A percentile compares a stretch with the other conserved stretches of the same genome.
These are phyloP conservation scores for Eilema caniola DNA, from an alignment of 2,888 invertebrate genomes.

Conservation along the genomic window DNA sequence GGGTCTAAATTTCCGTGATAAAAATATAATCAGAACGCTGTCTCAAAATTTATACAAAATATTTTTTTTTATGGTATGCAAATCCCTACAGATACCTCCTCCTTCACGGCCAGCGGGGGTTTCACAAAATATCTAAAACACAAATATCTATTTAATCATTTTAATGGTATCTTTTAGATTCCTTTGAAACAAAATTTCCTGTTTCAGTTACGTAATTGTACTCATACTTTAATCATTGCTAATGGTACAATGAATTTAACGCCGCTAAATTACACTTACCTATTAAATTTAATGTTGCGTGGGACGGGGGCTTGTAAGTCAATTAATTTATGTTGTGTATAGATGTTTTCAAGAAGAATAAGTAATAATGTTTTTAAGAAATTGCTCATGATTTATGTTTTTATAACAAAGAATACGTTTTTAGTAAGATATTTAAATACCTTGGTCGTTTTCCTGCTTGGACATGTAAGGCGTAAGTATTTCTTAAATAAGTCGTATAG, in stretches of 20 bases:
- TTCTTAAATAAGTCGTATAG: no score
- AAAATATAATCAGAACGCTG: no score
- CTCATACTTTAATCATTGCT: conserved; percentile 11
- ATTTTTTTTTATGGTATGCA: no score
- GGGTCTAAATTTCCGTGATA: no score
- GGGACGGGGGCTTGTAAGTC: not conserved
- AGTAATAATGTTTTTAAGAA: not conserved
- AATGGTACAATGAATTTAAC: conserved; percentile 4
- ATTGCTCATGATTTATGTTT: not conserved
- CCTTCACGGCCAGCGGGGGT: no score
- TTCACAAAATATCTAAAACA: not conserved
- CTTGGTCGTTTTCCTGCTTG: no score
- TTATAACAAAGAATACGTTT: not conserved
- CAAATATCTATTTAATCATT: not conserved
- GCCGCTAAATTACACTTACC: not conserved
- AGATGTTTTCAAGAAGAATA: not conserved
- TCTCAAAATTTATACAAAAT: no score
- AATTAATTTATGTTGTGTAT: conserved; percentile 2
- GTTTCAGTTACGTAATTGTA: conserved; percentile 10
- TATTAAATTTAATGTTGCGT: not conserved
- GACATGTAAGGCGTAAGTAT: no score
- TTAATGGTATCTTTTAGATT: not conserved
- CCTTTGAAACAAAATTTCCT: conserved; percentile 9
- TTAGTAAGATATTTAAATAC: not conserved
- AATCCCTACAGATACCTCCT: no score